Evolutionary conservation across 2,113 vertebrate genomes (phyloP).

Genomic region (Candoia aspera): DNA sequence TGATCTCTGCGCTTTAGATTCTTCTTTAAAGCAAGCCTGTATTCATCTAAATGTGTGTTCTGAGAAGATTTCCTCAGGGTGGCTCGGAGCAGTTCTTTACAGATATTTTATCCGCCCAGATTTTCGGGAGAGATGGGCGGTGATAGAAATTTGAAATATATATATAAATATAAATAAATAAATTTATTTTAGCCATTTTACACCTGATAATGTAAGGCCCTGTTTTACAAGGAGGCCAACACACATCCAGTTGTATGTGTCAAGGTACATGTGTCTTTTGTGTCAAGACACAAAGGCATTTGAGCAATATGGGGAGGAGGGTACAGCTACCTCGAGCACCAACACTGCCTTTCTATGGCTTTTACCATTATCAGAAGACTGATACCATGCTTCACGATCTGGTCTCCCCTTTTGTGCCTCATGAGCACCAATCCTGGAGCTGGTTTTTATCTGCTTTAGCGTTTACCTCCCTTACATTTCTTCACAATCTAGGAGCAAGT

Average conservation of each 20-base stretch:
- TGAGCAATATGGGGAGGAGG: not conserved
- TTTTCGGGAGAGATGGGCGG: no score
- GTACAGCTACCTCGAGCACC: not conserved
- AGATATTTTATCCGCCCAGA: no score
- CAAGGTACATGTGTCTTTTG: not conserved
- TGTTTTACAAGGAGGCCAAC: not conserved
- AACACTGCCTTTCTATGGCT: not conserved
- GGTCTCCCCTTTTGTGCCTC: not conserved
- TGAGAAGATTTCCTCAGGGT: not conserved
- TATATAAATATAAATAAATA: no score
- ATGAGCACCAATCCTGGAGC: not conserved
- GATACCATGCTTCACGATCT: not conserved
- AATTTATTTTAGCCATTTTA: not conserved
- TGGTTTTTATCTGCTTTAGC: not conserved
- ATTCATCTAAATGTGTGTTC: not conserved
- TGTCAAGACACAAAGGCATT: not conserved
- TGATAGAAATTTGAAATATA: no score
- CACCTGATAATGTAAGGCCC: not conserved
- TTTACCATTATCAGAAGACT: not conserved
- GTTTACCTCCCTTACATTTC: not conserved
- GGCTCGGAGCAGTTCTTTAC: not conserved
- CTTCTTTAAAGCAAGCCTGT: not conserved
- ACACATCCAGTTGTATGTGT: not conserved
- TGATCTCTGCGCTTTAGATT: not conserved
- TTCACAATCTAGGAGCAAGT: not conserved